Percentiles rank a stretch among this genome's conserved stretches.
Conservation (phyloP, 2,113 vertebrate genomes). For the Probosciger aterrimus region DNA sequence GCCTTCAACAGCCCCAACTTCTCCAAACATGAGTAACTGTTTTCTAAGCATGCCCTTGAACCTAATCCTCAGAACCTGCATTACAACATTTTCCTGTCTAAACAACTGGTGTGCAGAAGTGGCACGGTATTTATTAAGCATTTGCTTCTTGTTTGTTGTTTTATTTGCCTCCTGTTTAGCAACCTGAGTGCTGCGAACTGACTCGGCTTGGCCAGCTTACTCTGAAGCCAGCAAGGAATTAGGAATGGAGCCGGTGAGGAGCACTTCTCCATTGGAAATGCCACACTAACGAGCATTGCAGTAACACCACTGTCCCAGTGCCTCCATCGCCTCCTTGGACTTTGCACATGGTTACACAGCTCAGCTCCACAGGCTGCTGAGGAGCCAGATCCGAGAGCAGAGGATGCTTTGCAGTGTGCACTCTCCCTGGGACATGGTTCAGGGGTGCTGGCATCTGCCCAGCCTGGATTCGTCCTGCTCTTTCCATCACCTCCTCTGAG, state of each 20-base stretch:
- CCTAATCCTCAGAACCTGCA: neutral
- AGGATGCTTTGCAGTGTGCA: fast-evolving
- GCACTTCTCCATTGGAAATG: neutral
- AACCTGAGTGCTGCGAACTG: neutral
- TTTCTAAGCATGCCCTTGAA: neutral
- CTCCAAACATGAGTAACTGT: neutral
- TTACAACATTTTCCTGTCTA: neutral
- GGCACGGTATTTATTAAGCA: neutral
- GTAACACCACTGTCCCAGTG: too few species aligned
- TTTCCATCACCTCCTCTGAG: neutral
- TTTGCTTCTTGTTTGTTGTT: neutral
- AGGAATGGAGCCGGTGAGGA: neutral
- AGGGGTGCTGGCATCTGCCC: neutral
- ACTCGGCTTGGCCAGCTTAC: neutral
- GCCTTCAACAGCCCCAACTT: neutral
- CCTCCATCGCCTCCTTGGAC: fast-evolving
- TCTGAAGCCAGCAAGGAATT: neutral
- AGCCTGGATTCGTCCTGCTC: neutral
- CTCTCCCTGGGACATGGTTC: fast-evolving
- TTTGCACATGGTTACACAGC: fast-evolving
- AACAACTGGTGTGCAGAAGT: neutral
- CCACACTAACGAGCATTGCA: neutral
- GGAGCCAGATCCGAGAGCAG: neutral
- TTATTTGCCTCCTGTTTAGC: neutral
- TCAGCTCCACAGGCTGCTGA: fast-evolving